Conservation (phyloP, 1,140 invertebrate species). For the Thrips palmi region DNA sequence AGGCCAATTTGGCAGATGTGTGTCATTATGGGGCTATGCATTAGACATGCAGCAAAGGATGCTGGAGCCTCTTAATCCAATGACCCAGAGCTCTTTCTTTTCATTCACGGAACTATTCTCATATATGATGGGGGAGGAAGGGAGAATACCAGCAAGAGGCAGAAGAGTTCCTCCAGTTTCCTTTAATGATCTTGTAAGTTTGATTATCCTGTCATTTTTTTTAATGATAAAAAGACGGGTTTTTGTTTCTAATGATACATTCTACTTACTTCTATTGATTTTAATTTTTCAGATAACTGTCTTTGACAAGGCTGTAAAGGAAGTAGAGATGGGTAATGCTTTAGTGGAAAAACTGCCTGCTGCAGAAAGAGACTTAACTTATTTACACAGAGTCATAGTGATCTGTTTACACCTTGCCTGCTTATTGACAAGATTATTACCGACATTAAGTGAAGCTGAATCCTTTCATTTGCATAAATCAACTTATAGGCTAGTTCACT, state of each 20-base stretch:
- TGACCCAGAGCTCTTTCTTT: constrained; percentile 83
- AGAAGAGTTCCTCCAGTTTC: constrained; percentile 58
- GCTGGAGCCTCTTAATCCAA: constrained; percentile 79
- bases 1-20: constrained; percentile 79
- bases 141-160: constrained; percentile 39
- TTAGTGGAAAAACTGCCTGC: constrained; percentile 15
- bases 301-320: constrained; percentile 55
- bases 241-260: no score
- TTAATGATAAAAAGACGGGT: no score
- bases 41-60: constrained; percentile 89
- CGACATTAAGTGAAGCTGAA: no score
- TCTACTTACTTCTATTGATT: no score
- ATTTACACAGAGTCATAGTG: constrained; percentile 66
- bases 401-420: constrained; percentile 68
- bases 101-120: constrained; percentile 90
- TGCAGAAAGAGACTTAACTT: constrained; percentile 50
- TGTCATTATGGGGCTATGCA: constrained; percentile 91
- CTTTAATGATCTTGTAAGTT: constrained; percentile 60
- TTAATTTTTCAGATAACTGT: no score
- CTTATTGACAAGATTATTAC: constrained; percentile 41
- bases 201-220: no score
- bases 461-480: constrained; percentile 9
- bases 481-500: constrained; percentile 16
- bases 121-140: constrained; percentile 71
- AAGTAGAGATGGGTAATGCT: constrained; percentile 33